These are phyloP conservation scores for Drosophila lutescens DNA, from an alignment of 2,888 invertebrate genomes.

Conservation along the genomic window DNA sequence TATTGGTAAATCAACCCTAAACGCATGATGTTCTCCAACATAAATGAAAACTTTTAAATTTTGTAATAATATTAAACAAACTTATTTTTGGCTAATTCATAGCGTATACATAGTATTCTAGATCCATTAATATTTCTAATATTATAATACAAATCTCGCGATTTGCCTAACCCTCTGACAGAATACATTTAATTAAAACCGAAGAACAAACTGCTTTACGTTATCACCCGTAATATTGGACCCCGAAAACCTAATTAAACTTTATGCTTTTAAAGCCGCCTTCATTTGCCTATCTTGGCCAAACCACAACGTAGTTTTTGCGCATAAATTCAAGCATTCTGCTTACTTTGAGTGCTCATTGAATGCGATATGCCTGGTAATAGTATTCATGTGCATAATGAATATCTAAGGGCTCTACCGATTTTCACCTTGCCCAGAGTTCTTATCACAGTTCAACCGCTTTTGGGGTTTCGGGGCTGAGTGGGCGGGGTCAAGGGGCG, in stretches of 20 bases:
- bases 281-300: slow-evolving; percentile 28
- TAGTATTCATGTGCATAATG: slow-evolving; percentile 38
- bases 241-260: slow-evolving; percentile 3
- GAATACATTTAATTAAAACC: not conserved
- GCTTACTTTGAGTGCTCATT: slow-evolving; percentile 7
- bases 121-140: no score
- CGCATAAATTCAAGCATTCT: slow-evolving; percentile 9
- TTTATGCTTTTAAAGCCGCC: not conserved
- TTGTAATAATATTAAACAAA: no score
- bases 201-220: not conserved
- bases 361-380: slow-evolving; percentile 25
- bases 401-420: slow-evolving; percentile 25
- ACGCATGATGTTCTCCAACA: no score
- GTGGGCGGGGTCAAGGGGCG: slow-evolving; percentile 15
- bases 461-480: slow-evolving; percentile 42
- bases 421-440: slow-evolving; percentile 50
- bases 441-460: slow-evolving; percentile 53
- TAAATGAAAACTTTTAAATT: no score
- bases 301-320: slow-evolving; percentile 10
- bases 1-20: no score
- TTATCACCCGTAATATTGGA: not conserved
- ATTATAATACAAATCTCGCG: no score
- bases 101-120: no score
- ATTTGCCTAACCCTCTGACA: no score
- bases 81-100: no score